Percentiles rank a stretch among this genome's conserved stretches.
Evolutionary conservation across 2,113 vertebrate species (phyloP).

Genomic region (Vulpes ferrilata): DNA sequence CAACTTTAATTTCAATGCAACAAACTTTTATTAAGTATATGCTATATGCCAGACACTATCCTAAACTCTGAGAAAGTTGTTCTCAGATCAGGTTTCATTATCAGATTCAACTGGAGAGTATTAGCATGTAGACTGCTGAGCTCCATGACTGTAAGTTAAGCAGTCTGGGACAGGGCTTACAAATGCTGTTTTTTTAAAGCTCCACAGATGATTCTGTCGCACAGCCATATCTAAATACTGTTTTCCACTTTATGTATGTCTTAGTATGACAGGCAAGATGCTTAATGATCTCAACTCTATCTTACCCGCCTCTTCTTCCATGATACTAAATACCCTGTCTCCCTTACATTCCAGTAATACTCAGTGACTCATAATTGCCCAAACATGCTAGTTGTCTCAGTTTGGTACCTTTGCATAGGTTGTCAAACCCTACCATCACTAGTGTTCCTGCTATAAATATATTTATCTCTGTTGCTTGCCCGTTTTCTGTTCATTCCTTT

Average conservation of each 20-base stretch:
- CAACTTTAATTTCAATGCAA: constrained; percentile 35
- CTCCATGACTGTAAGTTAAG: not conserved
- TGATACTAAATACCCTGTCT: not conserved
- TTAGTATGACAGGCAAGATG: not conserved
- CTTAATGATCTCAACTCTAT: not conserved
- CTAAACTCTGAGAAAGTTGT: not conserved
- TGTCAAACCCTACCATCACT: not conserved
- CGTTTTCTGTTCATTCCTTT: not conserved
- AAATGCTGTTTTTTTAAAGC: not conserved
- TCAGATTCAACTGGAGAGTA: not conserved
- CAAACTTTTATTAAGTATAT: not conserved
- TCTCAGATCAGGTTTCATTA: not conserved
- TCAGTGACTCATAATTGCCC: not conserved
- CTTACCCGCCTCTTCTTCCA: not conserved
- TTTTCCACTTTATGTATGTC: not conserved
- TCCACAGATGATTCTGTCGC: not conserved
- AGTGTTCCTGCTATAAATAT: not conserved
- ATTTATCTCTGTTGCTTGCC: not conserved
- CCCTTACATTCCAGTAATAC: not conserved
- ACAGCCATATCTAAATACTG: not conserved
- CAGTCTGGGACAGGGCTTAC: not conserved
- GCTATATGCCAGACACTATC: not conserved
- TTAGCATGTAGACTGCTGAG: not conserved
- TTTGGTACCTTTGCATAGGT: not conserved
- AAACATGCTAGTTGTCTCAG: not conserved